Evolutionary conservation across 30 jellyfish, hydroid and myxozoan species (phyloP).

Genomic region (Aurelia sp.): DNA sequence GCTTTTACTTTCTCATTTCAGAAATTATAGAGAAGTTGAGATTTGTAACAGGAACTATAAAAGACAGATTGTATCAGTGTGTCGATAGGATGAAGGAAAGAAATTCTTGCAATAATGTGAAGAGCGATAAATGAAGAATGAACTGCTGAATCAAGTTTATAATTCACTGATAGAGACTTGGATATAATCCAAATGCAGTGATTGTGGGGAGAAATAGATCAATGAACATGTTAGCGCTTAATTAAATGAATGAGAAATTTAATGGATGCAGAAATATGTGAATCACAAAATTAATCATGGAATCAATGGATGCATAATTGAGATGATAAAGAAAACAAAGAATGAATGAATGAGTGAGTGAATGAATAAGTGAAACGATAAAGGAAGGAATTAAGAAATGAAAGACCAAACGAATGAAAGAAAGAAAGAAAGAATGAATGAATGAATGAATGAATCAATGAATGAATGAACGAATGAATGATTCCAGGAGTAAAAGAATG

Average conservation of each 20-base stretch:
- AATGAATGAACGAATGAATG: background rate
- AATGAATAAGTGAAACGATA: background rate
- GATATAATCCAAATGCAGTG: background rate
- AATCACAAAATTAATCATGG: too few relatives aligned
- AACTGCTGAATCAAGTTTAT: too few relatives aligned
- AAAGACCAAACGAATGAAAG: background rate
- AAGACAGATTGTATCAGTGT: too few relatives aligned
- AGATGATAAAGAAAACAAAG: background rate
- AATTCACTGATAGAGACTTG: background rate
- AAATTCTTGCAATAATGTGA: too few relatives aligned
- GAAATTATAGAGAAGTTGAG: too few relatives aligned
- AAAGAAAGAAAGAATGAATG: conserved; percentile 10
- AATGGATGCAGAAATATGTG: background rate
- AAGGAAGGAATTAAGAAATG: conserved; percentile 5
- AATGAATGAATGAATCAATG: background rate
- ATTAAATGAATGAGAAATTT: background rate
- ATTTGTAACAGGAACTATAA: too few relatives aligned
- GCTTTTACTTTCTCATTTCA: too few relatives aligned
- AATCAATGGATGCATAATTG: too few relatives aligned
- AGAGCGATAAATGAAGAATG: too few relatives aligned
- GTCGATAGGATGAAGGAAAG: too few relatives aligned
- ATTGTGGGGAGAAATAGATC: background rate
- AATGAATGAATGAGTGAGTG: background rate
- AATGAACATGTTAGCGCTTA: background rate
- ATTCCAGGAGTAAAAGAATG: too few relatives aligned